phyloP scores from a whole-genome alignment of 2,113 vertebrate species.

The Danio rerio region DNA sequence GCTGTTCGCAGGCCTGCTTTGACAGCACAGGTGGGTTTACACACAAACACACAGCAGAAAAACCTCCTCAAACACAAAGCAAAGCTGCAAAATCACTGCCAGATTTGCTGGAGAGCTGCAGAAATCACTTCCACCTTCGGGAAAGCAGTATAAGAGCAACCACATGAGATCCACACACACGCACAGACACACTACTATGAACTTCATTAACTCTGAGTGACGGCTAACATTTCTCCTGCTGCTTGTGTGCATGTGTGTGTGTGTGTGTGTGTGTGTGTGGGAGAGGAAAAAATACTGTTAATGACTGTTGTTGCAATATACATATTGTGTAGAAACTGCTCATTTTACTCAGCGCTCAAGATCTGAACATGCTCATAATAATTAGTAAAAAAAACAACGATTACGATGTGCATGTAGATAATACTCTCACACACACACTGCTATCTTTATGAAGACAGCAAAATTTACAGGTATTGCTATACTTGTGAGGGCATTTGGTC shows the following conservation, averaged over 20 bases:
- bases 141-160: conserved; percentile 66
- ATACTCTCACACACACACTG: not conserved
- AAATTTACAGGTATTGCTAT: too few species aligned
- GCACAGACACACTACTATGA: conserved; percentile 52
- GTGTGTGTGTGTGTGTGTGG: not conserved
- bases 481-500: too few species aligned
- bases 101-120: conserved; percentile 50
- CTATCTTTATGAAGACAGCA: too few species aligned
- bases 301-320: not conserved
- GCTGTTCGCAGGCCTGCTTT: not conserved
- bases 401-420: not conserved
- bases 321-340: not conserved
- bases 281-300: not conserved
- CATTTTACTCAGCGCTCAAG: not conserved
- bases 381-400: not conserved
- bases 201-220: conserved; percentile 62
- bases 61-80: not conserved
- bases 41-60: not conserved
- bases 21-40: conserved; percentile 2
- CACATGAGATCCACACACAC: conserved; percentile 66
- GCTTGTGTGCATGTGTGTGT: conserved; percentile 25
- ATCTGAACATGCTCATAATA: too few species aligned
- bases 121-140: conserved; percentile 64
- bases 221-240: conserved; percentile 34
- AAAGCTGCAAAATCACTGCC: conserved; percentile 64